phyloP scores from a whole-genome alignment of 2,113 vertebrate genomes.

The Candoia aspera region DNA sequence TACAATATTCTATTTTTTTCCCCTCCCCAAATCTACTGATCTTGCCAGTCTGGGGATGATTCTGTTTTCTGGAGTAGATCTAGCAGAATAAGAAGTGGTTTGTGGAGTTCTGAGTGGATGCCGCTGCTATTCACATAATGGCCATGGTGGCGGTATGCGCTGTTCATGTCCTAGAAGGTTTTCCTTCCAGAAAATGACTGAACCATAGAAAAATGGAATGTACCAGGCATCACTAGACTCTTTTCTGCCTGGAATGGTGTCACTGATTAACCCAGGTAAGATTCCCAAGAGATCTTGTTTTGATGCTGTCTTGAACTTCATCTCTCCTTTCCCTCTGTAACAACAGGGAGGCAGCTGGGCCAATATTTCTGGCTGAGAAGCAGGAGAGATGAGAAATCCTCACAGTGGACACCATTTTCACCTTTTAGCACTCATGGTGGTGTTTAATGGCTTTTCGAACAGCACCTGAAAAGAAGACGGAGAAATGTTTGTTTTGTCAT shows the following conservation, averaged over 20 bases:
- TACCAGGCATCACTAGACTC: no score
- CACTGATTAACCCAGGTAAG: neutral
- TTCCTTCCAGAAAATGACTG: no score
- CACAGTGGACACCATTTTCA: neutral
- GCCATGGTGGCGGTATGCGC: no score
- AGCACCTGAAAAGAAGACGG: conserved; percentile 21
- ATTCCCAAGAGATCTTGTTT: neutral
- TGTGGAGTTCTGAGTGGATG: neutral
- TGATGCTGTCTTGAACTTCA: neutral
- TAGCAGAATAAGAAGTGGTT: neutral
- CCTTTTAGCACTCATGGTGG: accelerated
- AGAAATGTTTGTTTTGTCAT: conserved; percentile 31
- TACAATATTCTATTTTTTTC: neutral
- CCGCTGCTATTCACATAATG: neutral
- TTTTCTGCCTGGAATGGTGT: no score
- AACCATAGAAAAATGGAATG: no score
- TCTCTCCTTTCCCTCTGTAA: neutral
- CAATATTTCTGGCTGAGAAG: neutral
- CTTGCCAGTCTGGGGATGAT: neutral
- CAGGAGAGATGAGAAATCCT: neutral
- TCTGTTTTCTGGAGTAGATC: neutral
- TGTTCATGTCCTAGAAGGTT: no score
- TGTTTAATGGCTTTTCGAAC: conserved; percentile 32
- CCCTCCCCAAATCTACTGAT: neutral
- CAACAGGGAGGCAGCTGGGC: neutral